Percentiles rank a stretch among this genome's conserved stretches.
These are phyloP conservation scores for Parnassius orleans DNA, from an alignment of 2,888 invertebrate genomes.

Conservation along the genomic window DNA sequence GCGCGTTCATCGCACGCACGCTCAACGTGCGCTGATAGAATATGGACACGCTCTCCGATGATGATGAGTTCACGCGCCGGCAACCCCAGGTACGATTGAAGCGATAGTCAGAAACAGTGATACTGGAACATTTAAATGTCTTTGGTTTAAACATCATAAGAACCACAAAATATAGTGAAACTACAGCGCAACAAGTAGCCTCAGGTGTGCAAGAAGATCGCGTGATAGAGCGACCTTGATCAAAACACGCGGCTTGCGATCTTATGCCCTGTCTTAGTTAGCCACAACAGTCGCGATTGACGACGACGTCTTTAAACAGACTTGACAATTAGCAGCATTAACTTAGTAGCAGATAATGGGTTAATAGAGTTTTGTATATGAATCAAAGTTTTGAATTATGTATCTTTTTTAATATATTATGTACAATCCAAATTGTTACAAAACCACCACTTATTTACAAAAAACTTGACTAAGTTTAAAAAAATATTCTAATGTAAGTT, in stretches of 20 bases:
- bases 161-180: constrained; percentile 25
- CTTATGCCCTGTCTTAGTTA: constrained; percentile 30
- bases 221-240: constrained; percentile 69
- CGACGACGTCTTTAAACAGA: constrained; percentile 21
- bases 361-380: no score
- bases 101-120: constrained; percentile 8
- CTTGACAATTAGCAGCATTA: background rate
- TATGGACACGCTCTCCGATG: constrained; percentile 79
- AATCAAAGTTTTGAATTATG: no score
- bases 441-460: no score
- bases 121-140: constrained; percentile 8
- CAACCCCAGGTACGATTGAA: constrained; percentile 66
- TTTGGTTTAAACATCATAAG: constrained; percentile 29
- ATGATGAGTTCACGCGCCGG: constrained; percentile 73
- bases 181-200: constrained; percentile 66
- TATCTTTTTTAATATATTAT: no score
- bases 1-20: constrained; percentile 40
- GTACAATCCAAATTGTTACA: no score
- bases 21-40: constrained; percentile 46
- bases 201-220: constrained; percentile 48
- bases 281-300: constrained; percentile 22
- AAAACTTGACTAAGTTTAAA: no score
- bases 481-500: no score
- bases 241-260: constrained; percentile 51
- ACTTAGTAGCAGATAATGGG: no score